Conservation (phyloP, 2,113 vertebrate genomes). For the Empidonax traillii region DNA sequence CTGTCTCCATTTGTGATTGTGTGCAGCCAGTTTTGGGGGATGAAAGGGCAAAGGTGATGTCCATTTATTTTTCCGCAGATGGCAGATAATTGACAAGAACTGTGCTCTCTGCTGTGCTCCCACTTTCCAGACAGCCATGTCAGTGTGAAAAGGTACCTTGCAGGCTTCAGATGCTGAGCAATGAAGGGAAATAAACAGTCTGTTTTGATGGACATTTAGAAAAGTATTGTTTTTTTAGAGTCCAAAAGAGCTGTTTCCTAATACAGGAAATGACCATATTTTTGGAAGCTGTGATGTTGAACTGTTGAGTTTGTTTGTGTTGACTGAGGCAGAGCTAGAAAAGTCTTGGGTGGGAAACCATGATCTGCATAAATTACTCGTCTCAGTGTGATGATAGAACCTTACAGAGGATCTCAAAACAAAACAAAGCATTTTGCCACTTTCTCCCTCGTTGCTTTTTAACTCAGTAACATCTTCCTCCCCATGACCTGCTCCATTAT, state of each 20-base stretch:
- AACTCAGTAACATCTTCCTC: slow-evolving; percentile 1
- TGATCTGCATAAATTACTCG: background rate
- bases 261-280: background rate
- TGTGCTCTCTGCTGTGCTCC: slow-evolving; percentile 5
- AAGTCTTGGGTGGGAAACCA: background rate
- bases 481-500: background rate
- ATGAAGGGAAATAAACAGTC: background rate
- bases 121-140: background rate
- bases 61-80: slow-evolving; percentile 42
- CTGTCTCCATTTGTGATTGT: slow-evolving; percentile 47
- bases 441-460: background rate
- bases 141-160: background rate
- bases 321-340: background rate
- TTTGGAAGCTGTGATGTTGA: background rate
- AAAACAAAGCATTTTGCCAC: background rate
- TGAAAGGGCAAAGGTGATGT: slow-evolving; percentile 51
- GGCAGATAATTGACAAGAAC: slow-evolving; percentile 56
- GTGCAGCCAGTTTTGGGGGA: slow-evolving; percentile 45
- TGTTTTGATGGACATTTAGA: background rate
- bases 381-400: background rate
- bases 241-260: background rate
- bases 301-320: background rate
- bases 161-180: background rate
- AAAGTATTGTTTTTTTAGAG: background rate
- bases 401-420: background rate